Evolutionary conservation across 92 coral and sea anemone species (phyloP), one percentile per base, ranked within the genome.

Genomic region (Siderastrea siderea): DNA sequence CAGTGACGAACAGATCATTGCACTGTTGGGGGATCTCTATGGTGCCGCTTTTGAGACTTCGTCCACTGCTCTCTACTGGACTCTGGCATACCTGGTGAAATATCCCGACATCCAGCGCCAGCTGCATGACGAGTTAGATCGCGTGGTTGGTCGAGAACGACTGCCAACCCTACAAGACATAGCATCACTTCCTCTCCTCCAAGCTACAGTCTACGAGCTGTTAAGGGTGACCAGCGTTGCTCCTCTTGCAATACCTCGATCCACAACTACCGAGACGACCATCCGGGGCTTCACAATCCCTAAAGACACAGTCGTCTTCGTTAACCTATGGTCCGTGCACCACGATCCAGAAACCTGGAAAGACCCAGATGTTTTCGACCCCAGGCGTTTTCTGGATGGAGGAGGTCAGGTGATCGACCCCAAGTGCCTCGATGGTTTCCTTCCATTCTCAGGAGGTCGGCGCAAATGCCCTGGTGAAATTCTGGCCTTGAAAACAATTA

Each of bases 41-140:
- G 94, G 94, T 16, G 98, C 94, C 3, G 96, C 88, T 7, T 85
- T 93, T 57, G 98, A 93, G 50, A 93, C 98, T 2, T 51, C 84
- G 5, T 90, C 95, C 46, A 15, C 75, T 49, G 81, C 89, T 2
- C 74, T 95, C 7, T 83, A 90, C 86, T 95, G 92, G 94, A 93
- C 89, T 43, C 69, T 93, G 15, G 96, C 96, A 4, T 95, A 95
- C 71, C 79, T 93, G 81, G 58, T 86, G 51, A 71, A 78, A 43
- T 82, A 93, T 59, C 94, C 93, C 0, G 80, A 93, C 9, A 84
- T 95, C 51, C 98, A 95, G 65, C 54, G 38, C 60, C 72, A 90
- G 81, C 51, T 93, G 64, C 96, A 95, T 6, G 82, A 91, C 10
- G 98, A 95, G 61, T 73, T 95, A 58, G 98, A 95, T 76, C 67